Evolutionary conservation across 1,140 invertebrate genomes (phyloP).

Genomic region (Aleiodes sp.): DNA sequence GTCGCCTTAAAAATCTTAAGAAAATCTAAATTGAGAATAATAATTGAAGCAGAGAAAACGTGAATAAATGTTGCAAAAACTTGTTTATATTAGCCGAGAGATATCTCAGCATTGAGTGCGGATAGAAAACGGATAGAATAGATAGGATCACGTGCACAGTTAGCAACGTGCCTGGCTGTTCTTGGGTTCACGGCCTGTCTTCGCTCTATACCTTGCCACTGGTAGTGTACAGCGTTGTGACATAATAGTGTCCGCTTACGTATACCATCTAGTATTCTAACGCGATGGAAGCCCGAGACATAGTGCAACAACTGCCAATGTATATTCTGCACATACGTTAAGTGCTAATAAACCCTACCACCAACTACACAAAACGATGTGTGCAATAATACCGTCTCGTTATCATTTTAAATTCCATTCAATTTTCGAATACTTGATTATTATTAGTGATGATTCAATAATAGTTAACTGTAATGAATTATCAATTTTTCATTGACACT

Average conservation of each 20-base stretch:
- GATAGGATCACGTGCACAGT: conserved; percentile 45
- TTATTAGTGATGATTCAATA: no score
- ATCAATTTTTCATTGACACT: no score
- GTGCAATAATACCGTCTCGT: no score
- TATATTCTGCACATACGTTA: no score
- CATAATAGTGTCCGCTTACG: conserved; percentile 46
- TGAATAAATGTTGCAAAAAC: background rate
- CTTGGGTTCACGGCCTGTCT: conserved; percentile 48
- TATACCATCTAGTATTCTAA: conserved; percentile 26
- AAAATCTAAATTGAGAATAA: no score
- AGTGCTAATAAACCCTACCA: no score
- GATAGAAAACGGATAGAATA: conserved; percentile 1
- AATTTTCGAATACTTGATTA: no score
- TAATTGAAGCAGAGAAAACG: no score
- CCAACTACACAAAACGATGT: no score
- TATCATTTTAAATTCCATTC: no score
- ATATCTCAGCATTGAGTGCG: background rate
- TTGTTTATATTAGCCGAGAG: background rate
- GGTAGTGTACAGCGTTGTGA: conserved; percentile 43
- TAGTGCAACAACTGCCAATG: background rate
- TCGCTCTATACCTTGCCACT: conserved; percentile 45
- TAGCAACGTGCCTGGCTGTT: conserved; percentile 46
- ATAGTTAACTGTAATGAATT: no score
- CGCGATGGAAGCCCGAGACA: background rate
- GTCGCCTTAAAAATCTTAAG: background rate